Evolutionary conservation across 2,888 invertebrate species (phyloP), one percentile per base, ranked within the genome.

Genomic region (Heliconius ismenius): DNA sequence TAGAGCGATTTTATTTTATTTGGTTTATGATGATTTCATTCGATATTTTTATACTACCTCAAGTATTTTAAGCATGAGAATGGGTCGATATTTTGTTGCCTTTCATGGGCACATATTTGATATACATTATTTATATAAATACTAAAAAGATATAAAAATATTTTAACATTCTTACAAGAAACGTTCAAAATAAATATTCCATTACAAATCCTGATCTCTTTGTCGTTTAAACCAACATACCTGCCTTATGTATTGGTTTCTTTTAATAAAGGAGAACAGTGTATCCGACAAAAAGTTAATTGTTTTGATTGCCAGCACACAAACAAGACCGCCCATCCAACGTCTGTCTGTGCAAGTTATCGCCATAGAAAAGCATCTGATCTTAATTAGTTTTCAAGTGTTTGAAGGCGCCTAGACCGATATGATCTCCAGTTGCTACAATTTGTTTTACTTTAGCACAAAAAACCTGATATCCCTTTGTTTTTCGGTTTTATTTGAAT

Each of bases 381-480:
- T 94, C 94, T 93, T 94, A 94, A 94, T 94, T 94, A 94, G 92
- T 93, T 94, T 92, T 93, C 92, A 92, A 92, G 89, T 92, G 90
- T 92, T 91, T 90, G 88, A 92, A 91, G 92, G 91, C 92, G 92
- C 91, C 93, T 93, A 90, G 90, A 82, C 84, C 86, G 94, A 94
- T 94, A 93, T 87, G 85, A 94, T 94, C 93, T 89, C 88, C 89
- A 91, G 90, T 92, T 92, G 90, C 89, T 91, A 92, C 92, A 92
- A 93, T 94, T 93, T 93, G 94, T 94, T 93, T 92, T 90, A 89
- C 91, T 89, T 91, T 90, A 89, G 90, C 91, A 91, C 89, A 87
- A 90, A 89, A 88, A 90, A 86, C 85, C 85, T 83, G 88, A 87
- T 89, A 87, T 78, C 89, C 89, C 91, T 92, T 92, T 92, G 90